Percentiles rank a stretch among this genome's conserved stretches.
phyloP scores from a whole-genome alignment of 2,113 vertebrate species.

The Athene cunicularia region DNA sequence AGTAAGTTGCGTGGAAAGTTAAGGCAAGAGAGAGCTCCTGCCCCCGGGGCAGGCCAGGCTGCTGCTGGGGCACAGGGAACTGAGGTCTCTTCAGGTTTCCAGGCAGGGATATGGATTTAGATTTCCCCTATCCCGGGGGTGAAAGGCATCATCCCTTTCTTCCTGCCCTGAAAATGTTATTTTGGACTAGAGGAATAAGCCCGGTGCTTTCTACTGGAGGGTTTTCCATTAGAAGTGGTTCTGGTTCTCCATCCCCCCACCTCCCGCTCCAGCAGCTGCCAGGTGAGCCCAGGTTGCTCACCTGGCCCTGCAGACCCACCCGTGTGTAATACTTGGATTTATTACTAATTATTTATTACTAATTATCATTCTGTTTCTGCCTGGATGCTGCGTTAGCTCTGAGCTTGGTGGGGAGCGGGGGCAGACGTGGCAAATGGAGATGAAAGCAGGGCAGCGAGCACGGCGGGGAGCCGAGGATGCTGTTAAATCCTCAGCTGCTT shows the following conservation, averaged over 20 bases:
- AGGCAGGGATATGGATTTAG: neutral
- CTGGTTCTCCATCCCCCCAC: neutral
- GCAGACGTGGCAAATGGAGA: neutral
- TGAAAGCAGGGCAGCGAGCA: neutral
- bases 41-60: neutral
- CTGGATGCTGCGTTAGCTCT: neutral
- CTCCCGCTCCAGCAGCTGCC: neutral
- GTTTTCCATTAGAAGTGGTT: neutral
- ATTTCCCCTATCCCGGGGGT: neutral
- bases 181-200: neutral
- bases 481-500: neutral
- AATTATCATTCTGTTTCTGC: rapidly evolving
- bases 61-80: neutral
- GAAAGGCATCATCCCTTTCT: neutral
- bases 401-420: neutral
- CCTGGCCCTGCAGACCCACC: neutral
- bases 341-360: neutral
- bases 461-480: rapidly evolving
- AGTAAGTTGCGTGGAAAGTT: neutral
- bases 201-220: neutral
- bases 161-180: neutral
- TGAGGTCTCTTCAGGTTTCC: neutral
- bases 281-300: neutral
- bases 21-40: neutral
- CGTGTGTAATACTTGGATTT: neutral